Evolutionary conservation across 2,888 invertebrate genomes (phyloP), one percentile per base, ranked within the genome.

Genomic region (Euplagia quadripunctaria): DNA sequence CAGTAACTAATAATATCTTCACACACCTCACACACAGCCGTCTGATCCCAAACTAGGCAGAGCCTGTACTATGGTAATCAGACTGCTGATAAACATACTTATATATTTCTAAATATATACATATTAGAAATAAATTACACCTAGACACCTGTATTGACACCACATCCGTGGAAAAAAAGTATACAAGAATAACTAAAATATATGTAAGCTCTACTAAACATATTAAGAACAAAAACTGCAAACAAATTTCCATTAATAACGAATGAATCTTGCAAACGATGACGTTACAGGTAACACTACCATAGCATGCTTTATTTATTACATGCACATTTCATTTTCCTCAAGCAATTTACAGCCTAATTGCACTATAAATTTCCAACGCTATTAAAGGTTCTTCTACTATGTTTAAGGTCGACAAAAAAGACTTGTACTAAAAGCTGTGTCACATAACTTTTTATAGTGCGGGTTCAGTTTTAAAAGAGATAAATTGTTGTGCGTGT

Each of bases 341-440:
- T 58, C 7, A 43, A 52, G 51, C 46, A 41, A 51, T 49, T 17
- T 51, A 58, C 65, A 63, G 20, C 42, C 49, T 61, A 64, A 64
- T 51, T 72, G 61, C 61, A 49, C 41, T 42, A 68, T 68, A 58
- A 68, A 68, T 68, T 68, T 43, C n/a, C 43, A 16, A 68, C 68
- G 5, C 20, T 46, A 42, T 68, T 55, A 43, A 52, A 68, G 11
- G 42, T 55, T 17, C 42, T 55, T n/a, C 42, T 72, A 71, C 71
- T 68, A 68, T 74, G 64, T 71, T 63, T 64, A 43, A 41, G 70
- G 49, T 49, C 72, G 64, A 68, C 70, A 64, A 74, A 72, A 78
- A 61, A 51, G 3, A 31, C 11, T 16, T 31, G 9, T 46, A 61
- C 31, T 31, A 31, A 11, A 20, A 31, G 12, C 20, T 20, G 20